Evolutionary conservation across 1,140 invertebrate species (phyloP), one percentile per base, ranked within the genome.

Genomic region (Pseudomyrmex flavicornis): DNA sequence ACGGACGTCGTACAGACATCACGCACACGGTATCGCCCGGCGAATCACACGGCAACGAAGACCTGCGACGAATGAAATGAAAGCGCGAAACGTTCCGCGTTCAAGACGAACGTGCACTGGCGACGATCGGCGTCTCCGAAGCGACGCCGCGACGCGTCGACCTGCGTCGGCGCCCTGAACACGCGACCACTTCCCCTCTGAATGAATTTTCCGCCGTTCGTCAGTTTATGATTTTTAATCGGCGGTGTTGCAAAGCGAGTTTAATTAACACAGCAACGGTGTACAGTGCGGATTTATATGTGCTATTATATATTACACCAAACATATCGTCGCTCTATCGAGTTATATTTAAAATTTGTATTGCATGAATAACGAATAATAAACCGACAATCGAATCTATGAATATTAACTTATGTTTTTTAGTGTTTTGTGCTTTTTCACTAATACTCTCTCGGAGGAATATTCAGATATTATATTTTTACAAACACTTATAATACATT

Each of bases 71-170:
- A 54, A 35, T 35, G 35, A 35, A 35, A 35, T 35, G 35, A 35
- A 54, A 2, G 66, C 85, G 56, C 88, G 89, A 90, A 52, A 15
- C 88, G 89, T 65, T 77, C 83, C 52, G 75, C 85, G 68, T 86
- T 77, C 85, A 54, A 80, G 75, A 76, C 76, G 88, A 90, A 84
- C 89, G 85, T 90, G 83, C 54, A 90, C 89, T 90, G 86, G 65
- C 20, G 82, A 77, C 58, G 66, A 74, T 46, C 13, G 76, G 69
- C 75, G 17, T 84, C 86, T 79, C 69, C 82, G 80, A 58, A 73
- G 76, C 85, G 70, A 50, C 85, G 77, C 76, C 68, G 63, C 85
- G 88, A 58, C 84, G 22, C 77, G 85, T 80, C 83, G 83, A 22
- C 54, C 66, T 62, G 88, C 88, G 88, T 89, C 88, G 88, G 88